phyloP scores from a whole-genome alignment of 2,113 vertebrate species.

The Psilopsiagon aurifrons region DNA sequence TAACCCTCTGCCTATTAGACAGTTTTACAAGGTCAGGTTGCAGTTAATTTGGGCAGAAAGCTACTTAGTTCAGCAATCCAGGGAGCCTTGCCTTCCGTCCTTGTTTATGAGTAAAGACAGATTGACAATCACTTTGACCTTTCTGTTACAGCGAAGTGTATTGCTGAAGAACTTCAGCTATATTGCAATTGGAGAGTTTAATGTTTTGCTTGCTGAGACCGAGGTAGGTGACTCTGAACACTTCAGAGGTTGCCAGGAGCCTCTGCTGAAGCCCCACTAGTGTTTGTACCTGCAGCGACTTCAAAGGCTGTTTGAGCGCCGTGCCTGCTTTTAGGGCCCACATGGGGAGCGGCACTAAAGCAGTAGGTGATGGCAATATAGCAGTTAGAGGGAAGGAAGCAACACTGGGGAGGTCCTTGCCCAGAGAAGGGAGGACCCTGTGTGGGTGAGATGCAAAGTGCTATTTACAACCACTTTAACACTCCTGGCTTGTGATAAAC shows the following conservation, averaged over 20 bases:
- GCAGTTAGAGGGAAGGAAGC: background rate
- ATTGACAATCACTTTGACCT: background rate
- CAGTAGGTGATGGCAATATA: background rate
- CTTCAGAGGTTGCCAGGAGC: background rate
- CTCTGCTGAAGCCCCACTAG: background rate
- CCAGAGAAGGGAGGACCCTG: background rate
- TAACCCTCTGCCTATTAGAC: background rate
- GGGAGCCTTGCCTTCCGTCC: background rate
- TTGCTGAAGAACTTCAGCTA: background rate
- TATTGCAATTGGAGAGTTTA: rapidly evolving
- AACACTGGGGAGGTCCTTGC: background rate
- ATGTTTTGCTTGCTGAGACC: background rate
- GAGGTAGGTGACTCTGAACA: background rate
- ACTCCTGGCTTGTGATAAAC: background rate
- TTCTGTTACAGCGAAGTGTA: rapidly evolving
- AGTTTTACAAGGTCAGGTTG: background rate
- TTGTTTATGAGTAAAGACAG: background rate
- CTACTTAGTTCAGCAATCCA: background rate
- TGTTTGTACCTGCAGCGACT: background rate
- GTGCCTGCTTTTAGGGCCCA: background rate
- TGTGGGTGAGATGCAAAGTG: background rate
- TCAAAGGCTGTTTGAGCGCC: background rate
- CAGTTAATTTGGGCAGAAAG: background rate
- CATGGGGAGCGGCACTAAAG: background rate
- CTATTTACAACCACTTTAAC: background rate